Evolutionary conservation across 2,113 vertebrate species (phyloP).

Genomic region (Sarotherodon lohbergeri): DNA sequence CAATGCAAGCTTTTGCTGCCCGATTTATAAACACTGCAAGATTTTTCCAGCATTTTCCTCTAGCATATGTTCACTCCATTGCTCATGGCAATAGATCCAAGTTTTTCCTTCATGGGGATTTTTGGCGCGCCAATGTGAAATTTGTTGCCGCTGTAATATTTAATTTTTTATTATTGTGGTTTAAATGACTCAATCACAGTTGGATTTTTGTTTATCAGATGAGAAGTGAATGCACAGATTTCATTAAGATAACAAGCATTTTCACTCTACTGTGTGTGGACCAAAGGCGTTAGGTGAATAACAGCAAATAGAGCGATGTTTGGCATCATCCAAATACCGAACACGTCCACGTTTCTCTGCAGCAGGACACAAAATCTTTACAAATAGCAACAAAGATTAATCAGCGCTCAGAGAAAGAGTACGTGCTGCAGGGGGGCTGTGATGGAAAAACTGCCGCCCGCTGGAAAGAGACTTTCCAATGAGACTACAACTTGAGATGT

Average conservation of each 20-base stretch:
- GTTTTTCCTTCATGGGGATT: background rate
- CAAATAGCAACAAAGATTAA: background rate
- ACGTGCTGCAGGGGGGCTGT: background rate
- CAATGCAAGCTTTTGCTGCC: fast-evolving
- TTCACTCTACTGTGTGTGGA: background rate
- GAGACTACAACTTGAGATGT: background rate
- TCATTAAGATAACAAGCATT: background rate
- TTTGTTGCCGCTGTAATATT: background rate
- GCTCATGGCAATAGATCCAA: background rate
- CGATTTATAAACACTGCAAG: background rate
- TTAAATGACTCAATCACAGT: background rate
- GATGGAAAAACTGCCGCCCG: background rate
- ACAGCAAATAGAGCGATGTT: background rate
- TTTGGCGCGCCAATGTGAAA: background rate
- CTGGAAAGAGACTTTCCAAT: background rate
- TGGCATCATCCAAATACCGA: background rate
- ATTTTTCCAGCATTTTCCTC: background rate
- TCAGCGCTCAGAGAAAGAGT: background rate
- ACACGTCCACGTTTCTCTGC: background rate
- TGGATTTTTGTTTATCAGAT: background rate
- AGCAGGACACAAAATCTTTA: background rate
- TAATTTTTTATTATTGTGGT: background rate
- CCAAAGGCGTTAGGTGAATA: background rate
- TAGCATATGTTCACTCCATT: background rate
- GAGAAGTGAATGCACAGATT: background rate